A percentile compares a stretch with the other conserved stretches of the same genome.
Evolutionary conservation across 2,797 vertebrate species (phyloP).

Genomic region (Champsocephalus gunnari): DNA sequence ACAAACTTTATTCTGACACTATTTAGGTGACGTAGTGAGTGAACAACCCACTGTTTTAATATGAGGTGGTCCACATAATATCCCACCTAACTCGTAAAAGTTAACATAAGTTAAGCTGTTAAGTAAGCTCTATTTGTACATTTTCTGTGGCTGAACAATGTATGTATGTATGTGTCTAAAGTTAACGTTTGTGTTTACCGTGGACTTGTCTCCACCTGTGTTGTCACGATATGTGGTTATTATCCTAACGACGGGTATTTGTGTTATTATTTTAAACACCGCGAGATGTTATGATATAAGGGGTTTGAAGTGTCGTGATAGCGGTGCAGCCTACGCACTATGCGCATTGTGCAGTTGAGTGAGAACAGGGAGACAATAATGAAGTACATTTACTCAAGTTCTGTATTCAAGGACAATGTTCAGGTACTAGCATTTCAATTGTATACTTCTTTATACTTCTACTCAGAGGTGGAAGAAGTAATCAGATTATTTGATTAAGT

Average conservation of each 20-base stretch:
- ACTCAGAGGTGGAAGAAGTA: no score
- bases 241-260: not conserved
- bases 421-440: no score
- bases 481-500: no score
- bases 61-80: no score
- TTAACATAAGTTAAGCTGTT: not conserved
- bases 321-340: constrained; percentile 60
- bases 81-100: not conserved
- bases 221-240: not conserved
- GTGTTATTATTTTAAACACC: not conserved
- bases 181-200: not conserved
- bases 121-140: not conserved
- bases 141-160: not conserved
- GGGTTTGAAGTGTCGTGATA: constrained; percentile 3
- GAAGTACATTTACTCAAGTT: no score
- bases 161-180: not conserved
- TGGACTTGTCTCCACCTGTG: constrained; percentile 3
- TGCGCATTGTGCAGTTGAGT: constrained; percentile 47
- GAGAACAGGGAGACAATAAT: not conserved
- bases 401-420: no score
- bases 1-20: not conserved
- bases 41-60: not conserved
- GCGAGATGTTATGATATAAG: not conserved
- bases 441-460: no score
- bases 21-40: not conserved